Evolutionary conservation across 2,797 vertebrate species (phyloP), one percentile per base, ranked within the genome.

Genomic region (Lophotriccus pileatus): DNA sequence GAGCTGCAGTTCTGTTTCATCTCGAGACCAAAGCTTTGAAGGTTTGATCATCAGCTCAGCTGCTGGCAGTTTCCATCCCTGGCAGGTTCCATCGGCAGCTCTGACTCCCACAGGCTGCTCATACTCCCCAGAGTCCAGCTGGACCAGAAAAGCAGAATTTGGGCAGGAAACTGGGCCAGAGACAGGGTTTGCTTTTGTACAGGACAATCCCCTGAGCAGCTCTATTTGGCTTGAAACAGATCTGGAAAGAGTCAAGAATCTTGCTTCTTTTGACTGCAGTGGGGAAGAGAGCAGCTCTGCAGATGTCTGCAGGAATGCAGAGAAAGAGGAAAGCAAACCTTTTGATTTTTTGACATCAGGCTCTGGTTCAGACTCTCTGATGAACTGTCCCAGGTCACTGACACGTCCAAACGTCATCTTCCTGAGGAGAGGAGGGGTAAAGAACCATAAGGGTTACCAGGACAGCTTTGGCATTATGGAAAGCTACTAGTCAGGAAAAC

Each of bases 271-370:
- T 43, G 68, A 60, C 53, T 69, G 32, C 86, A 92, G 78, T 2
- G 63, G 79, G 47, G 41, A 80, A 81, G 6, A 55, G 36, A 75
- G n/a, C 41, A 70, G 67, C 32, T 84, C 87, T 94, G 74, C 59
- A 64, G 52, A 20, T 53, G 10, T 64, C 76, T n/a, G 47, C 41
- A 83, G 70, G 69, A 53, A 62, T 3, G 4, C 24, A 88, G n/a
- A 69, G 41, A 60, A 90, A 95, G 25, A 92, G 17, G 16, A 93
- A 49, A 78, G 93, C 96, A 81, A 97, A 98, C 99, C 99, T 99
- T 99, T 99, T 63, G 99, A 99, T 98, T 99, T 99, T 98, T 99
- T 99, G 84, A 99, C 98, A 93, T 99, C 99, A 8, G 99, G 99
- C 95, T 99, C 99, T 17, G 99, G 99, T 95, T 99, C 99, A 30